Conservation (phyloP, 2,113 vertebrate genomes). For the Chaenogobius annularis region DNA sequence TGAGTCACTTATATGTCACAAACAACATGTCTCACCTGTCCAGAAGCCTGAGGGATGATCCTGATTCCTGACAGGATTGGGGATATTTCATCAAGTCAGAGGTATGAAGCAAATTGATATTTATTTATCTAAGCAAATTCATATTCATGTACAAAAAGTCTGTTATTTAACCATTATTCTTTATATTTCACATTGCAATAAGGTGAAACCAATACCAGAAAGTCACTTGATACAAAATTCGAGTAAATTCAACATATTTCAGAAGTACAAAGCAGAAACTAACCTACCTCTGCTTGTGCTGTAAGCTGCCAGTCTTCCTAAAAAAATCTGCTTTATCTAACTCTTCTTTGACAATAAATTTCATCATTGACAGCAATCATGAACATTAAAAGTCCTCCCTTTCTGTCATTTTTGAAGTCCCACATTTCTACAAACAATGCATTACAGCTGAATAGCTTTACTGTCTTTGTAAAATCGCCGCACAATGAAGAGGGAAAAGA, state of each 20-base stretch:
- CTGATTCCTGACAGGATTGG: slow-evolving; percentile 6
- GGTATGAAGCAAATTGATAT: not conserved
- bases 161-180: too few relatives aligned
- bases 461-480: not conserved
- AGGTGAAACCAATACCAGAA: not conserved
- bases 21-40: slow-evolving; percentile 19
- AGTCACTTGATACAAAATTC: not conserved
- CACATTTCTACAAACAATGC: slow-evolving; percentile 10
- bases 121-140: not conserved
- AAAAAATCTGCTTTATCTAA: not conserved
- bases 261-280: not conserved
- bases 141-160: not conserved
- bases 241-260: not conserved
- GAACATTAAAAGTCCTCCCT: not conserved
- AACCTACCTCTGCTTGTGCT: not conserved
- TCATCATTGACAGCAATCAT: slow-evolving; percentile 1
- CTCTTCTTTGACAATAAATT: slow-evolving; percentile 1
- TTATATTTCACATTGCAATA: too few relatives aligned
- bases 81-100: not conserved
- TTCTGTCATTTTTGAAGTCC: not conserved
- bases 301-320: not conserved
- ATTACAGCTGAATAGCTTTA: slow-evolving; percentile 1
- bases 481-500: not conserved
- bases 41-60: not conserved
- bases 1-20: slow-evolving; percentile 10